phyloP scores from a whole-genome alignment of 2,797 vertebrate genomes.

The Myotis daubentonii region DNA sequence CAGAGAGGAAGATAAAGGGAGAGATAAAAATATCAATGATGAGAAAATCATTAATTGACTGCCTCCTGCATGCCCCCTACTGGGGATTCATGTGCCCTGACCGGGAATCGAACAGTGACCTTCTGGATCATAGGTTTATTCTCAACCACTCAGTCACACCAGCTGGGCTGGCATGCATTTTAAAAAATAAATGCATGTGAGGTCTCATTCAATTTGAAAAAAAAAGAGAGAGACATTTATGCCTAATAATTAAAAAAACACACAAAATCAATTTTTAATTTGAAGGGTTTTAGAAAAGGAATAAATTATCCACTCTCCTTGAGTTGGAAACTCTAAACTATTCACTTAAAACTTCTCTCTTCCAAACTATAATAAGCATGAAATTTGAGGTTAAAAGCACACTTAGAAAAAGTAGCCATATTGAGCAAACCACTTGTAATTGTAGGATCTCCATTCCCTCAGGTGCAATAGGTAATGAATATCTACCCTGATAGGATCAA shows the following conservation, averaged over 20 bases:
- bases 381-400: background rate
- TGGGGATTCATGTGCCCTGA: no score
- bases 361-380: background rate
- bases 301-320: background rate
- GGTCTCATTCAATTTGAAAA: background rate
- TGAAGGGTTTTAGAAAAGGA: background rate
- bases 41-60: no score
- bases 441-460: background rate
- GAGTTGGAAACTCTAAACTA: background rate
- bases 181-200: background rate
- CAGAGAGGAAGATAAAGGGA: no score
- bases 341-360: constrained; percentile 22
- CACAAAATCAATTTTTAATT: background rate
- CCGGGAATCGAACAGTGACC: no score
- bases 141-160: no score
- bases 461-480: background rate
- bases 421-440: background rate
- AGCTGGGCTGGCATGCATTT: background rate
- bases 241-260: background rate
- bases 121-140: no score
- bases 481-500: background rate
- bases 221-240: background rate
- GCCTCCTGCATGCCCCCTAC: no score
- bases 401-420: background rate
- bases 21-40: no score